A percentile compares a stretch with the other conserved stretches of the same genome.
Conservation (phyloP, 1,140 invertebrate species). For the Drosophila funebris region DNA sequence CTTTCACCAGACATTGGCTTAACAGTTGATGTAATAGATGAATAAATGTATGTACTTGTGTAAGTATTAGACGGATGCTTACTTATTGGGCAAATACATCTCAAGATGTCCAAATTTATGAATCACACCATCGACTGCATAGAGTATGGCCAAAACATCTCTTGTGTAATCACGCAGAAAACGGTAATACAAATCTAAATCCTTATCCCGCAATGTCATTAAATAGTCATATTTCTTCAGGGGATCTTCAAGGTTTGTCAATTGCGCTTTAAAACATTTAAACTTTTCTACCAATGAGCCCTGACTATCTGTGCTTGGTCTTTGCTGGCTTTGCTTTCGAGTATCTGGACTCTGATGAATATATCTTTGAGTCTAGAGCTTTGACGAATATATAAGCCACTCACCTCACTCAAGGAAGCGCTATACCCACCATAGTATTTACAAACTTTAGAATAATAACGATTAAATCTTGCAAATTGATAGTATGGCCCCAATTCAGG, state of each 20-base stretch:
- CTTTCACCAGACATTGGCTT: neutral
- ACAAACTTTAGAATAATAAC: neutral
- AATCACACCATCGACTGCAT: neutral
- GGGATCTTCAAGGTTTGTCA: neutral
- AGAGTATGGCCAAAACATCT: conserved; percentile 12
- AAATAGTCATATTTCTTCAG: conserved; percentile 19
- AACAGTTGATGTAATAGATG: neutral
- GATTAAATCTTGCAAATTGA: neutral
- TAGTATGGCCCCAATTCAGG: neutral
- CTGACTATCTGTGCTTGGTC: neutral
- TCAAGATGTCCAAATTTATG: neutral
- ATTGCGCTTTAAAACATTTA: neutral
- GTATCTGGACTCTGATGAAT: neutral
- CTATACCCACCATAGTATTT: neutral
- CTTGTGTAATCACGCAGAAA: conserved; percentile 1
- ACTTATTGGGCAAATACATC: neutral
- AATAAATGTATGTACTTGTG: too few species aligned
- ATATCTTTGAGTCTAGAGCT: neutral
- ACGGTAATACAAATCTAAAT: conserved; percentile 13
- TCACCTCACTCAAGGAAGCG: neutral
- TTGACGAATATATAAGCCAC: neutral
- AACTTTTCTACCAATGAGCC: neutral
- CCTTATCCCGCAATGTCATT: neutral
- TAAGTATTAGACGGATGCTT: neutral
- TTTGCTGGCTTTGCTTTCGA: neutral